A percentile compares a stretch with the other conserved stretches of the same genome.
phyloP scores from a whole-genome alignment of 1,140 invertebrate species.

The Drosophila rufa region DNA sequence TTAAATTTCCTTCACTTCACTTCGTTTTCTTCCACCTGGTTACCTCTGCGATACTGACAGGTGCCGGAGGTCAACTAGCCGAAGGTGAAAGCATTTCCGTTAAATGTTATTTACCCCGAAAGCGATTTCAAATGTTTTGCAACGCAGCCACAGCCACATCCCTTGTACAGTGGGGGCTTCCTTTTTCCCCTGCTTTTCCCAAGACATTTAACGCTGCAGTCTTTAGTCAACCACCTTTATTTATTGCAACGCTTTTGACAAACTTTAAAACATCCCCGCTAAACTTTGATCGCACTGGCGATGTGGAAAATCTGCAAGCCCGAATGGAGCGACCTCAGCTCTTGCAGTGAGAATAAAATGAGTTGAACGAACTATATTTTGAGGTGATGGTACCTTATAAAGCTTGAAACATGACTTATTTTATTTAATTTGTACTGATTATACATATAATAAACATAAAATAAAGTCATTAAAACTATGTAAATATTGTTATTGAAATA shows the following conservation, averaged over 20 bases:
- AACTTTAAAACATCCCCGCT: slow-evolving; percentile 68
- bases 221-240: slow-evolving; percentile 55
- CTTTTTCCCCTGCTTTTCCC: not conserved
- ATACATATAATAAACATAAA: no score
- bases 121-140: slow-evolving; percentile 32
- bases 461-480: not conserved
- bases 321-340: not conserved
- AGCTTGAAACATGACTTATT: no score
- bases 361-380: no score
- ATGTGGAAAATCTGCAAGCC: slow-evolving; percentile 35
- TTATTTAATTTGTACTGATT: no score
- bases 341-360: not conserved
- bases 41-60: slow-evolving; percentile 23
- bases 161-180: not conserved
- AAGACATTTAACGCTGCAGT: slow-evolving; percentile 12
- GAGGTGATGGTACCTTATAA: no score
- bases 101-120: slow-evolving; percentile 43
- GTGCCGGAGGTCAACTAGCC: slow-evolving; percentile 34
- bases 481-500: not conserved
- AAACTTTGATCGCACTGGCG: slow-evolving; percentile 70
- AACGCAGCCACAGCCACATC: not conserved
- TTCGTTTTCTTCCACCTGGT: slow-evolving; percentile 17
- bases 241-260: slow-evolving; percentile 74
- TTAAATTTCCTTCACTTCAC: slow-evolving; percentile 20
- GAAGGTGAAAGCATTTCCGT: slow-evolving; percentile 42